Conservation (phyloP, 2,113 vertebrate genomes). For the Carlito syrichta region DNA sequence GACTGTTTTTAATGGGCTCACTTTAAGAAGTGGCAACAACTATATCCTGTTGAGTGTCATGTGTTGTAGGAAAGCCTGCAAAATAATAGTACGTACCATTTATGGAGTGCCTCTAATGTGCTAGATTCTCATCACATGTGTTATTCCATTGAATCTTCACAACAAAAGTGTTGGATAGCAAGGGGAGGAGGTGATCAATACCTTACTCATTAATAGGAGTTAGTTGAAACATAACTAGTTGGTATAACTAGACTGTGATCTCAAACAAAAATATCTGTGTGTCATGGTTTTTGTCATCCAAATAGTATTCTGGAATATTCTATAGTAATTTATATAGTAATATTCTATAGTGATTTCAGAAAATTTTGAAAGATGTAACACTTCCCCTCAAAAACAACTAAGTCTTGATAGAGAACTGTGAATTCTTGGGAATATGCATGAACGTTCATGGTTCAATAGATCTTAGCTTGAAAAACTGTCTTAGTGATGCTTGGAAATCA, state of each 20-base stretch:
- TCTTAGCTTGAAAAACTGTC: not conserved
- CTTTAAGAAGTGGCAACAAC: not conserved
- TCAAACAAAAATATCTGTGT: not conserved
- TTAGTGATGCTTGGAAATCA: not conserved
- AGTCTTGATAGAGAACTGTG: not conserved
- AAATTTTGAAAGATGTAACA: not conserved
- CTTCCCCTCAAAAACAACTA: not conserved
- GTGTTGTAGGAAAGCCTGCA: not conserved
- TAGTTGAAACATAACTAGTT: not conserved
- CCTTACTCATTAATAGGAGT: not conserved
- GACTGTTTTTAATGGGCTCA: not conserved
- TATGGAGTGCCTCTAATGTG: not conserved
- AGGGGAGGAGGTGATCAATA: not conserved
- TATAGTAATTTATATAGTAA: constrained; percentile 12
- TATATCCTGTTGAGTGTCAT: not conserved
- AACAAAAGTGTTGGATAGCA: not conserved
- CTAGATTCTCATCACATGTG: not conserved
- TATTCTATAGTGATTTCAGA: not conserved
- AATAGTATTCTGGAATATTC: not conserved
- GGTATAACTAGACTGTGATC: not conserved
- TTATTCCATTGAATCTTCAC: not conserved
- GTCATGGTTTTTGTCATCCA: not conserved
- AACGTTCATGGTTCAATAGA: not conserved
- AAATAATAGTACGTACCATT: not conserved
- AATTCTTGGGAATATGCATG: not conserved